A percentile compares a stretch with the other conserved stretches of the same genome.
Evolutionary conservation across 2,113 vertebrate species (phyloP).

Genomic region (Rallus limicola): DNA sequence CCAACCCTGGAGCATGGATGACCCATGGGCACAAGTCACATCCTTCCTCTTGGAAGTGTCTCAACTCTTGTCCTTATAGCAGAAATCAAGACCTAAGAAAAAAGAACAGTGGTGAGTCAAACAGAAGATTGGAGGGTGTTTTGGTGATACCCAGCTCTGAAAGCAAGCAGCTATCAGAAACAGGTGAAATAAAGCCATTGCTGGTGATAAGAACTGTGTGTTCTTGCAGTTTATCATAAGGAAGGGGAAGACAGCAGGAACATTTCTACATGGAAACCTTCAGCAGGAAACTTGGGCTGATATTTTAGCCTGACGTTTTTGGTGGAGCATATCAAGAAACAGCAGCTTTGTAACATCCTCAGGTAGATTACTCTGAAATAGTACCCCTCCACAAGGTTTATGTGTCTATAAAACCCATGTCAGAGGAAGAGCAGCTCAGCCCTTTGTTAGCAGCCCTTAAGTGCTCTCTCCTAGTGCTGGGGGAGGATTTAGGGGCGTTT

Average conservation of each 20-base stretch:
- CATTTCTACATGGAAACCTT: neutral
- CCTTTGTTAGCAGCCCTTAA: neutral
- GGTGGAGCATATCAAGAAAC: neutral
- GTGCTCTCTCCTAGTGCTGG: neutral
- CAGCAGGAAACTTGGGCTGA: neutral
- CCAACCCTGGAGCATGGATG: fast-evolving
- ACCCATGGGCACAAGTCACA: fast-evolving
- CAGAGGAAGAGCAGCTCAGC: neutral
- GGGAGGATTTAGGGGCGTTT: neutral
- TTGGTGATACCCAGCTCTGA: neutral
- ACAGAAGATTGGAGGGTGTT: neutral
- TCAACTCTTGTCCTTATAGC: neutral
- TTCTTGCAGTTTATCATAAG: neutral
- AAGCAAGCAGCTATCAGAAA: neutral
- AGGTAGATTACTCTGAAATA: neutral
- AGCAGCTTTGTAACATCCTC: neutral
- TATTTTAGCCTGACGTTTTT: neutral
- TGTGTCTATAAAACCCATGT: neutral
- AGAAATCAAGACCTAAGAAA: neutral
- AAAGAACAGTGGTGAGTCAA: neutral
- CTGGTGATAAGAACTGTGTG: neutral
- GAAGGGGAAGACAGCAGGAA: neutral
- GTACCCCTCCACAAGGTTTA: neutral
- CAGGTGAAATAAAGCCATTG: neutral
- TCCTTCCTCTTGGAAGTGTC: neutral